Base-by-base conservation (phyloP, 2,888 invertebrate genomes). In the Drosophila formosana region DNA sequence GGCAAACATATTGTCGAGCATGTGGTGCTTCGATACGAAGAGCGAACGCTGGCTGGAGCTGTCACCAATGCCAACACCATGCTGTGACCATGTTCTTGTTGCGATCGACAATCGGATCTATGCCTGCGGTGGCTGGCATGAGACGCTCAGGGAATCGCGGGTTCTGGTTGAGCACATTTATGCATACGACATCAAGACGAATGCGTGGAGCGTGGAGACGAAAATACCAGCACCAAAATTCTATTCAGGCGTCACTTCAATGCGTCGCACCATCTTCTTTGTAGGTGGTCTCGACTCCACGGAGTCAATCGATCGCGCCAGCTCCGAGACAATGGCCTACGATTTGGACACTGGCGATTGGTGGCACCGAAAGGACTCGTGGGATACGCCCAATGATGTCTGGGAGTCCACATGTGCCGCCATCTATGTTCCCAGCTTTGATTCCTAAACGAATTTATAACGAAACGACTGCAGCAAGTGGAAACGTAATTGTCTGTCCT, bases 341-440 rank as follows among this genome's bases (percentile, higher is more conserved):
- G 94, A 96, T 90, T 91, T 95, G 73, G 93, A 93, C 34, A 94
- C 92, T 0, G 93, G 94, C 72, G 90, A 92, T 11, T 96, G 96
- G 95, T 96, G 95, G 95, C 93, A 93, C 5, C 82, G 85, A 30
- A 88, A 89, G 39, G 93, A 94, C 8, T 94, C 94, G n/a, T 94
- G 94, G 76, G 94, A 94, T 70, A 94, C 95, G 88, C 94, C 95
- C 0, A 94, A 95, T 80, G 95, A 95, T 82, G 94, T 95, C 65
- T 96, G 96, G 96, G 96, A 96, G 87, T 95, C 95, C 80, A 94
- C 94, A 1, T 95, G 95, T 87, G 95, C 94, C 50, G 94, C 94
- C 30, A 92, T 96, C 62, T 95, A 95, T 90, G 94, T 96, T 78
- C 96, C 96, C 46, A 94, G 71, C 23, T 70, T 49, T n/a, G 79